A percentile compares a stretch with the other conserved stretches of the same genome.
These are phyloP conservation scores for Sacculina carcini DNA, from an alignment of 2,888 invertebrate genomes.

Conservation along the genomic window DNA sequence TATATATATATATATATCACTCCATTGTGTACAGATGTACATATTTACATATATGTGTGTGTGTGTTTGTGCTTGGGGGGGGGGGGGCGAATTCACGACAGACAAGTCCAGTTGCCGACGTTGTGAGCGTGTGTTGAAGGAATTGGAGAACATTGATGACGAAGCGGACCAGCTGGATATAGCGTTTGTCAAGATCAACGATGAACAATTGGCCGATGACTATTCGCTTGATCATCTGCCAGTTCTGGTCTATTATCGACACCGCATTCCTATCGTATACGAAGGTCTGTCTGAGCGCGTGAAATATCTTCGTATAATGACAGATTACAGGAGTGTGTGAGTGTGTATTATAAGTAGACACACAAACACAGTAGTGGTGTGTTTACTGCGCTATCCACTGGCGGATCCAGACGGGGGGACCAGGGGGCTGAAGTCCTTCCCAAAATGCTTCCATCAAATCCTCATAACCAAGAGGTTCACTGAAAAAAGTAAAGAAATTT, in stretches of 20 bases:
- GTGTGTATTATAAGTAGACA: too few relatives aligned
- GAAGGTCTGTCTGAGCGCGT: conserved; percentile 48
- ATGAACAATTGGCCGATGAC: conserved; percentile 67
- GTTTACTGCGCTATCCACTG: too few relatives aligned
- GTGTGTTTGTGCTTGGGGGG: neutral
- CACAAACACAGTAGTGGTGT: too few relatives aligned
- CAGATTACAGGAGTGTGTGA: too few relatives aligned
- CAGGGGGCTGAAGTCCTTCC: too few relatives aligned
- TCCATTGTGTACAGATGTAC: too few relatives aligned
- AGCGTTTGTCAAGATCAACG: conserved; percentile 80
- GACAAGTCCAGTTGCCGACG: conserved; percentile 80
- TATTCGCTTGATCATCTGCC: conserved; percentile 70
- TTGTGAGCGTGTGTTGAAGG: conserved; percentile 65
- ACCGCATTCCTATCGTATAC: conserved; percentile 79
- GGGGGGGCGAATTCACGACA: conserved; percentile 20
- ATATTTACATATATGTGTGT: too few relatives aligned
- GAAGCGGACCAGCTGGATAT: conserved; percentile 81
- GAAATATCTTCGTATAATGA: neutral
- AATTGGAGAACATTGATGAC: conserved; percentile 78
- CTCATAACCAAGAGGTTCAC: too few relatives aligned
- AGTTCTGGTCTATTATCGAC: conserved; percentile 70
- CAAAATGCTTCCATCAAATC: too few relatives aligned
- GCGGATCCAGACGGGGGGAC: too few relatives aligned
- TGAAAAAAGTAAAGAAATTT: too few relatives aligned
- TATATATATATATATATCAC: conserved; percentile 1